These are phyloP conservation scores for Stenichneumon culpator DNA, from an alignment of 2,888 invertebrate species.

Conservation along the genomic window DNA sequence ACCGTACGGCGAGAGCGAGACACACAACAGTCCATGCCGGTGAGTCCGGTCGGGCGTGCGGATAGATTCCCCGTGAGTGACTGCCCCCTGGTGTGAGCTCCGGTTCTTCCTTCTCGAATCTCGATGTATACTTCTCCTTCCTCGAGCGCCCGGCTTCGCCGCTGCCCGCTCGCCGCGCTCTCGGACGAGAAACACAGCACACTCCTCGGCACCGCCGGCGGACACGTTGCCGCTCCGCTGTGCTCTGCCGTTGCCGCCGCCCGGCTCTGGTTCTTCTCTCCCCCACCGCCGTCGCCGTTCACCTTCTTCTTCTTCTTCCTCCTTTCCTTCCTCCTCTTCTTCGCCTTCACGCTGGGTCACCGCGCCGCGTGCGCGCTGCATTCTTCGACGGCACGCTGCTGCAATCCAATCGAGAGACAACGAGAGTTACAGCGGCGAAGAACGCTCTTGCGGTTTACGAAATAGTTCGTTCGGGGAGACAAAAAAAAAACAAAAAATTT, in stretches of 20 bases:
- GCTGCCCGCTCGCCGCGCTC: conserved; percentile 28
- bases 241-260: conserved; percentile 23
- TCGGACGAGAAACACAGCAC: conserved; percentile 36
- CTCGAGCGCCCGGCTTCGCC: conserved; percentile 3
- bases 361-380: conserved; percentile 28
- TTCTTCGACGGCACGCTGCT: conserved; percentile 47
- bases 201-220: conserved; percentile 61
- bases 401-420: conserved; percentile 1
- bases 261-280: conserved; percentile 4
- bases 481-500: background rate
- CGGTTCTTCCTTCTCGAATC: conserved; percentile 49
- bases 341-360: conserved; percentile 38
- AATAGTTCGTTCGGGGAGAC: background rate
- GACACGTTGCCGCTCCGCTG: conserved; percentile 49
- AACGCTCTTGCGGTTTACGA: background rate
- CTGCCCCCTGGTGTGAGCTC: conserved; percentile 65
- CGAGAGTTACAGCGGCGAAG: background rate
- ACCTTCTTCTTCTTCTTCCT: conserved; percentile 13
- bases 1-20: background rate
- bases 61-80: conserved; percentile 55
- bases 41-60: conserved; percentile 12
- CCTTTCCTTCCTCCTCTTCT: background rate
- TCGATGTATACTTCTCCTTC: conserved; percentile 42
- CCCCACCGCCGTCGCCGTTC: conserved; percentile 13
- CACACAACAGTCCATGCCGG: background rate